These are phyloP conservation scores for Nomada flava DNA, from an alignment of 2,888 invertebrate species.

Conservation along the genomic window DNA sequence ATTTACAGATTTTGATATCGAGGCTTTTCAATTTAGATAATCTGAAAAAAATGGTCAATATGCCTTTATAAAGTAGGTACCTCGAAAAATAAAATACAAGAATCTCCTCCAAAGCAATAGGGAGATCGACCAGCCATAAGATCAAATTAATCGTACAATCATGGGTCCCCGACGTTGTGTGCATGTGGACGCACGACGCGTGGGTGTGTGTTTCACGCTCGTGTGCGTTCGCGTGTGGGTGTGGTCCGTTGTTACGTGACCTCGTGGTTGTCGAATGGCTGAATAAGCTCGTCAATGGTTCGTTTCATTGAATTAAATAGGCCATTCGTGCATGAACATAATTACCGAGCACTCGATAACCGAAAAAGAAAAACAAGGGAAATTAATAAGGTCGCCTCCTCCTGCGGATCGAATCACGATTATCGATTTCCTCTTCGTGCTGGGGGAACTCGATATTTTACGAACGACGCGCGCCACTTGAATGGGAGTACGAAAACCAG, in stretches of 20 bases:
- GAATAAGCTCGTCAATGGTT: conserved; percentile 77
- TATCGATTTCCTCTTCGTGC: not conserved
- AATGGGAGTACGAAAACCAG: not conserved
- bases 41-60: too few species aligned
- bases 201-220: conserved; percentile 48
- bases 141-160: conserved; percentile 61
- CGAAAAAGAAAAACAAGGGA: not conserved
- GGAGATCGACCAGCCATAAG: conserved; percentile 51
- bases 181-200: conserved; percentile 25
- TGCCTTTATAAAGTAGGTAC: too few species aligned
- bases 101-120: conserved; percentile 9
- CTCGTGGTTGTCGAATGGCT: conserved; percentile 71
- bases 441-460: not conserved
- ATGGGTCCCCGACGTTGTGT: conserved; percentile 20
- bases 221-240: conserved; percentile 56
- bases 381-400: not conserved
- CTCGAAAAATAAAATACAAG: not conserved
- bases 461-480: not conserved
- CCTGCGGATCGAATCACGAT: not conserved
- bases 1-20: too few species aligned
- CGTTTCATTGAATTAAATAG: conserved; percentile 79
- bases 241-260: conserved; percentile 69
- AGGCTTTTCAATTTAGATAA: too few species aligned
- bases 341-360: conserved; percentile 53
- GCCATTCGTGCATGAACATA: conserved; percentile 70